A percentile compares a stretch with the other conserved stretches of the same genome.
Evolutionary conservation across 2,113 vertebrate species (phyloP).

Genomic region (Aegithalos caudatus): DNA sequence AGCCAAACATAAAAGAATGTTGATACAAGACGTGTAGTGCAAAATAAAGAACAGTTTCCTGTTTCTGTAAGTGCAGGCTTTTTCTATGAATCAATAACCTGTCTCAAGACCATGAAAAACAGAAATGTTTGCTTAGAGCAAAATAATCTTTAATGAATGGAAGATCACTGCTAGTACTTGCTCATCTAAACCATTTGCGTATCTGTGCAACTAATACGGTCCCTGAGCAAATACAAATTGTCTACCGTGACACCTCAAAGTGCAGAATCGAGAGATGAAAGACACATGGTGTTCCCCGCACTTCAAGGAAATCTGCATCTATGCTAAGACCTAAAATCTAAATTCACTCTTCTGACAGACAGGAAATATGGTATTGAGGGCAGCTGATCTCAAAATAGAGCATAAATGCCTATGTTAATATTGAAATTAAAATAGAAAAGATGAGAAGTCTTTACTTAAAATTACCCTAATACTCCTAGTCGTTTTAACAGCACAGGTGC

Average conservation of each 20-base stretch:
- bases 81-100: neutral
- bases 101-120: neutral
- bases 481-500: neutral
- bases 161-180: neutral
- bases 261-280: rapidly evolving
- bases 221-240: neutral
- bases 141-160: neutral
- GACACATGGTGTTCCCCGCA: rapidly evolving
- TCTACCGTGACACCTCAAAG: neutral
- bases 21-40: neutral
- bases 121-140: neutral
- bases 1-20: neutral
- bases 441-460: neutral
- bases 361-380: neutral
- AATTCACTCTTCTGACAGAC: neutral
- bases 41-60: neutral
- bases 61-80: neutral
- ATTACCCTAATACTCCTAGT: neutral
- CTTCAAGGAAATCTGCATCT: neutral
- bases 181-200: neutral
- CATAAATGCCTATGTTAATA: neutral
- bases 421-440: neutral
- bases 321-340: neutral
- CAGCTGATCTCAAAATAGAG: neutral
- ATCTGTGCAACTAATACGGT: neutral